Evolutionary conservation across 92 coral and sea anemone species (phyloP).

Genomic region (Parazoanthus darwini): DNA sequence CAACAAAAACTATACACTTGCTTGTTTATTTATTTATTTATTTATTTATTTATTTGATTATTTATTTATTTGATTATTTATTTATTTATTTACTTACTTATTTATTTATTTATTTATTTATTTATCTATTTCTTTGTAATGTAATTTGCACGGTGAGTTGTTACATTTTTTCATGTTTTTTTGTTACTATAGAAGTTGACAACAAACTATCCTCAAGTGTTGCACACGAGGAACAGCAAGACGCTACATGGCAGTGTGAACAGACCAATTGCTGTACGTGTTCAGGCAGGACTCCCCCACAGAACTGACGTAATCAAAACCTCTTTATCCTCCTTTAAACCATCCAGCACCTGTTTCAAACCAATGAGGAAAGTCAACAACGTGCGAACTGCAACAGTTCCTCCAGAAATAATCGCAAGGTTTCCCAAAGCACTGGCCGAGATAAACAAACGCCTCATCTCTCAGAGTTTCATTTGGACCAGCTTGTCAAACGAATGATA

Average conservation of each 20-base stretch:
- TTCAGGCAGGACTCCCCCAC: neutral
- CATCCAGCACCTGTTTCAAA: neutral
- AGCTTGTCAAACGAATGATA: slow-evolving; percentile 31
- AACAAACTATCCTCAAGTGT: neutral
- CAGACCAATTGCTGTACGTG: neutral
- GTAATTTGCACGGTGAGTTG: neutral
- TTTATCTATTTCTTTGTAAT: no score
- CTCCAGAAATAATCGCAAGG: slow-evolving; percentile 25
- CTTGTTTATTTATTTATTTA: no score
- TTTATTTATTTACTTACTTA: no score
- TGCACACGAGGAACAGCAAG: slow-evolving; percentile 3
- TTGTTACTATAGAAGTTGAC: slow-evolving; percentile 7
- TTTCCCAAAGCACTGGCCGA: slow-evolving; percentile 28
- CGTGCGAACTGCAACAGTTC: neutral
- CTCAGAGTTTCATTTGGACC: slow-evolving; percentile 41
- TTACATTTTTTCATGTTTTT: neutral
- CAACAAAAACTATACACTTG: neutral
- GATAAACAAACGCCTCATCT: slow-evolving; percentile 36
- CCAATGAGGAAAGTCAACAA: neutral
- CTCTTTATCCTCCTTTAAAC: neutral
- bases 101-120: no score
- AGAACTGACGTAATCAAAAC: slow-evolving; percentile 8
- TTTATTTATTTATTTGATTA: no score
- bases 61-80: no score
- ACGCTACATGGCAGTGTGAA: neutral